Evolutionary conservation across 2,888 invertebrate species (phyloP).

Genomic region (Caenorhabditis becei): DNA sequence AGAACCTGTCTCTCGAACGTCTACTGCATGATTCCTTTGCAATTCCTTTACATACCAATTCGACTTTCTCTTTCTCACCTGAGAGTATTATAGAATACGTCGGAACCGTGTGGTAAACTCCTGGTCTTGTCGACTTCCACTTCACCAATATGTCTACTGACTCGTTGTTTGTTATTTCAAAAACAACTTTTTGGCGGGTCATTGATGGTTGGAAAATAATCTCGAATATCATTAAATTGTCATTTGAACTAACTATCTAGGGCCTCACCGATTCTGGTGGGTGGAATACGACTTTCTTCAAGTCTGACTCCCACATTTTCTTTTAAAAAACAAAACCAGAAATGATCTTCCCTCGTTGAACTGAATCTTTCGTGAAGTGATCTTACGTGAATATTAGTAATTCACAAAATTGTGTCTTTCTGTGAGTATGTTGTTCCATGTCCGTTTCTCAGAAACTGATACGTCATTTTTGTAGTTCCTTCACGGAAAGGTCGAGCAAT

Average conservation of each 20-base stretch:
- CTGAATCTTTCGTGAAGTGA: too few species aligned
- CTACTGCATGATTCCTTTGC: not conserved
- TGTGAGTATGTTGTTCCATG: too few species aligned
- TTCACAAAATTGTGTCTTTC: too few species aligned
- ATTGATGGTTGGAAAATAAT: not conserved
- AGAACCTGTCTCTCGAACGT: not conserved
- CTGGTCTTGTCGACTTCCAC: slow-evolving; percentile 20
- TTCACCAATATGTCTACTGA: slow-evolving; percentile 1
- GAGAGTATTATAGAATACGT: not conserved
- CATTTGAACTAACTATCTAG: not conserved
- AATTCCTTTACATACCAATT: slow-evolving; percentile 5
- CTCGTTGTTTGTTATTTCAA: slow-evolving; percentile 18
- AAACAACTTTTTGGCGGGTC: not conserved
- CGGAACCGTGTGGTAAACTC: not conserved
- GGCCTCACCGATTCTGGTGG: not conserved
- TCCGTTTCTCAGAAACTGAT: too few species aligned
- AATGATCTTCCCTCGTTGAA: too few species aligned
- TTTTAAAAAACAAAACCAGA: too few species aligned
- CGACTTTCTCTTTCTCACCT: not conserved
- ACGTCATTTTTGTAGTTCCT: too few species aligned
- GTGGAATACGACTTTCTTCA: not conserved
- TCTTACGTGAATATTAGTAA: too few species aligned
- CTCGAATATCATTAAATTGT: not conserved
- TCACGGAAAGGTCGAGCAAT: too few species aligned
- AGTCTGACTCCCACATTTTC: too few species aligned